Evolutionary conservation across 2,888 invertebrate genomes (phyloP).

Genomic region (Palloptera scutellata): DNA sequence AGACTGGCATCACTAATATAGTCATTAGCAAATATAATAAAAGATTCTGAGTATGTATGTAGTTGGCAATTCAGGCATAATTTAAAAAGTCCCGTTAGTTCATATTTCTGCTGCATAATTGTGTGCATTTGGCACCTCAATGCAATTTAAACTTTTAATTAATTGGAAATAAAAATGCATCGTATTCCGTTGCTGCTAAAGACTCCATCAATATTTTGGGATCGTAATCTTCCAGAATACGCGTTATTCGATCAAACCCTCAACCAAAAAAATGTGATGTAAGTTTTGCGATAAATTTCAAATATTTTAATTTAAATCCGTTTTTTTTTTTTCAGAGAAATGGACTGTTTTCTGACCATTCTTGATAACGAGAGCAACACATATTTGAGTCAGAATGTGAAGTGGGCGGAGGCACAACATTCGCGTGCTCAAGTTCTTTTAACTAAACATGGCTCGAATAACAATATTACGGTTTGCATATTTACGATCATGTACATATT

Average conservation of each 20-base stretch:
- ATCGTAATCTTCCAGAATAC: conserved; percentile 30
- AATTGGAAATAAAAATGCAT: conserved; percentile 32
- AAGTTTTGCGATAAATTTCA: conserved; percentile 14
- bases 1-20: too few relatives aligned
- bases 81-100: too few relatives aligned
- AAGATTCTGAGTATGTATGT: too few relatives aligned
- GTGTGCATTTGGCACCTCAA: too few relatives aligned
- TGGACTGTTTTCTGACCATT: conserved; percentile 31
- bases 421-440: not conserved
- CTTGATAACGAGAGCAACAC: conserved; percentile 32
- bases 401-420: conserved; percentile 23
- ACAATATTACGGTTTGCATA: too few relatives aligned
- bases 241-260: conserved; percentile 36
- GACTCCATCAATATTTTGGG: conserved; percentile 32
- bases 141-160: too few relatives aligned
- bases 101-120: too few relatives aligned
- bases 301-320: not conserved
- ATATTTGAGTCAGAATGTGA: conserved; percentile 19
- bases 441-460: too few relatives aligned
- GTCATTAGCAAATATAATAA: too few relatives aligned
- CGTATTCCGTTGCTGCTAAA: conserved; percentile 34
- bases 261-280: conserved; percentile 35
- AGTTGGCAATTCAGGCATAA: too few relatives aligned
- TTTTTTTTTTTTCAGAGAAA: conserved; percentile 32
- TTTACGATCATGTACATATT: not conserved